These are phyloP conservation scores for Heliconius hortense DNA, from an alignment of 2,888 invertebrate genomes.

Conservation along the genomic window DNA sequence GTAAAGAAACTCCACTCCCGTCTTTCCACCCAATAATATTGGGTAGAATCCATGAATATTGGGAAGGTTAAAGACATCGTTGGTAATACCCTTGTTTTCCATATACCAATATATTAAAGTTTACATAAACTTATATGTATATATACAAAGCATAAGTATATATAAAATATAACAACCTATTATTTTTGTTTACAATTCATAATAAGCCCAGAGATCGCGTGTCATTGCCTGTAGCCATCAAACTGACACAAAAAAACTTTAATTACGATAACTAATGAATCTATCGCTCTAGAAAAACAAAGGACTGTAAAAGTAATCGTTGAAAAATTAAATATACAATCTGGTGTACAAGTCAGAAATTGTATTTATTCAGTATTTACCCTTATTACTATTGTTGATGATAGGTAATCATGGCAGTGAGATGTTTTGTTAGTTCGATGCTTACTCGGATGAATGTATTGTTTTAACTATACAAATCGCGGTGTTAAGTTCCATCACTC, in stretches of 20 bases:
- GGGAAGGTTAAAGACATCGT: no score
- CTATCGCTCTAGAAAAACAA: slow-evolving; percentile 15
- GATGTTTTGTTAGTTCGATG: no score
- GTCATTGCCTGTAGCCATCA: slow-evolving; percentile 10
- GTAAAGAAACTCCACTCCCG: no score
- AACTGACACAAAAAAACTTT: slow-evolving; percentile 12
- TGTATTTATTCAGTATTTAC: not conserved
- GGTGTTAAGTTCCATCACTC: no score
- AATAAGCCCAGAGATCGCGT: slow-evolving; percentile 1
- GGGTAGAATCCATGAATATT: no score
- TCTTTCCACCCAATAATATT: no score
- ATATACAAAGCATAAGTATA: no score
- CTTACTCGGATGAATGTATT: no score
- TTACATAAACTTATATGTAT: no score
- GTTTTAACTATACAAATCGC: no score
- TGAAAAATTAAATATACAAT: not conserved
- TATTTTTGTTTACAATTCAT: slow-evolving; percentile 6
- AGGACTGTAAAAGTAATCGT: not conserved
- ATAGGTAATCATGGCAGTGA: not conserved
- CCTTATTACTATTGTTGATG: not conserved
- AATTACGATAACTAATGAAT: slow-evolving; percentile 16
- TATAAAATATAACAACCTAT: not conserved
- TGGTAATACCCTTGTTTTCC: no score
- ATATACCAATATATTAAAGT: no score
- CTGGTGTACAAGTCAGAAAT: not conserved